These are phyloP conservation scores for Mesochorus sp. DNA, from an alignment of 2,888 invertebrate species.

Conservation along the genomic window DNA sequence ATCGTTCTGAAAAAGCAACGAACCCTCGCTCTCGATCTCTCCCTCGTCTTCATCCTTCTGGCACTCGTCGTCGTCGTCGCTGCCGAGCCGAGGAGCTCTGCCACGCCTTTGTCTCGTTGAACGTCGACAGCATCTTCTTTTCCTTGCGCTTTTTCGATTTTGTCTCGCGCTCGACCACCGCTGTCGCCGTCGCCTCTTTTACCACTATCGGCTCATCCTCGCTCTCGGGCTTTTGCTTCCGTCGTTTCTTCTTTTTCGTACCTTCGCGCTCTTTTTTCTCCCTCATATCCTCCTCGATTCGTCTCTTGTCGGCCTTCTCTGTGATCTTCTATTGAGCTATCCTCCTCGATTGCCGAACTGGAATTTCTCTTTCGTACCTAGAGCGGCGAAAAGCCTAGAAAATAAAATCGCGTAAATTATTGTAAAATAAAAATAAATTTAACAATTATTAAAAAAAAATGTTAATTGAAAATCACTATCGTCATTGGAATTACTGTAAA, in stretches of 20 bases:
- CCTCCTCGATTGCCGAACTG: constrained; percentile 90
- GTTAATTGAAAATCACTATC: too few relatives aligned
- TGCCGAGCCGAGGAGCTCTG: constrained; percentile 84
- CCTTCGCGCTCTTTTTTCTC: constrained; percentile 64
- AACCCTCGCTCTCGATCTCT: constrained; percentile 81
- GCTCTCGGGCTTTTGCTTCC: constrained; percentile 64
- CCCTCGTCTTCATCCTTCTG: constrained; percentile 82
- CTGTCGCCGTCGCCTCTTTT: too few relatives aligned
- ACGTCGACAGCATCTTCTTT: constrained; percentile 79
- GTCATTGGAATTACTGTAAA: too few relatives aligned
- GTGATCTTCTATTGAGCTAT: constrained; percentile 94
- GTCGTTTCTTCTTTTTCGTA: constrained; percentile 65
- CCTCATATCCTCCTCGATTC: constrained; percentile 88
- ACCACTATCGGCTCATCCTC: constrained; percentile 63
- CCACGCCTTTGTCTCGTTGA: constrained; percentile 85
- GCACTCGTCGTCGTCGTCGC: constrained; percentile 80
- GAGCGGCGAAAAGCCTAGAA: too few relatives aligned
- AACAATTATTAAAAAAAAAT: too few relatives aligned
- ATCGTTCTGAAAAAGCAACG: constrained; percentile 88
- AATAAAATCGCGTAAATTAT: too few relatives aligned
- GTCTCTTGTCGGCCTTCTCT: constrained; percentile 91
- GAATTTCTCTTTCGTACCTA: too few relatives aligned
- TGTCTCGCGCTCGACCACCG: constrained; percentile 57
- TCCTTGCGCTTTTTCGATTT: constrained; percentile 78
- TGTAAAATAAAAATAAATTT: too few relatives aligned